phyloP scores from a whole-genome alignment of 1,140 invertebrate genomes.

The Tribolium madens region DNA sequence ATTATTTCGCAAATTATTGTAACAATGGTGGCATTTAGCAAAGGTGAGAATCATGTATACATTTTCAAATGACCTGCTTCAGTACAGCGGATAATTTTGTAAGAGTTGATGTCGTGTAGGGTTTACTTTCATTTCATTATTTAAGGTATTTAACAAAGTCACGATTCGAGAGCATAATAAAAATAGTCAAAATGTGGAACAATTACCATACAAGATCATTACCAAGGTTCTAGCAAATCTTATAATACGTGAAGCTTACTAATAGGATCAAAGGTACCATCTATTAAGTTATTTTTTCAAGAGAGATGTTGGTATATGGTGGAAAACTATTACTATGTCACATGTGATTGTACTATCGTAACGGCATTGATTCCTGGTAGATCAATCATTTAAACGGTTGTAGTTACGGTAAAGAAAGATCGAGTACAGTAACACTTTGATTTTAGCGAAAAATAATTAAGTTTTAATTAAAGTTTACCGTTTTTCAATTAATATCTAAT shows the following conservation, averaged over 20 bases:
- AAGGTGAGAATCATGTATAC: conserved; percentile 31
- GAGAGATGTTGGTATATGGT: background rate
- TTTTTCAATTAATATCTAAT: background rate
- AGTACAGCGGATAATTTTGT: conserved; percentile 12
- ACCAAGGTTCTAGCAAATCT: conserved; percentile 15
- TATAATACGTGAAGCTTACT: background rate
- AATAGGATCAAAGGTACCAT: background rate
- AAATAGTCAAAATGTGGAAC: conserved; percentile 15
- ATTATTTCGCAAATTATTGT: background rate
- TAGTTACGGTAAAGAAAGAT: conserved; percentile 27
- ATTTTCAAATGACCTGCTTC: background rate
- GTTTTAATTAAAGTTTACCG: conserved; percentile 6
- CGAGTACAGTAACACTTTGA: conserved; percentile 8
- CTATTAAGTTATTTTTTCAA: background rate
- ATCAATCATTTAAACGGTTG: conserved; percentile 36
- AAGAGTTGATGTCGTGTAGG: conserved; percentile 1
- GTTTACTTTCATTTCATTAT: conserved; percentile 17
- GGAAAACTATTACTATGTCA: conserved; percentile 14
- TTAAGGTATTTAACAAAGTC: background rate
- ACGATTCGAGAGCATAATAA: background rate
- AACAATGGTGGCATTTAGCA: conserved; percentile 21
- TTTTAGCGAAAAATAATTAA: background rate
- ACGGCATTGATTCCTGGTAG: conserved; percentile 13
- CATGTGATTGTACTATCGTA: conserved; percentile 3
- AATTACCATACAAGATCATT: conserved; percentile 24